phyloP scores from a whole-genome alignment of 2,113 vertebrate genomes.

The Daboia siamensis region DNA sequence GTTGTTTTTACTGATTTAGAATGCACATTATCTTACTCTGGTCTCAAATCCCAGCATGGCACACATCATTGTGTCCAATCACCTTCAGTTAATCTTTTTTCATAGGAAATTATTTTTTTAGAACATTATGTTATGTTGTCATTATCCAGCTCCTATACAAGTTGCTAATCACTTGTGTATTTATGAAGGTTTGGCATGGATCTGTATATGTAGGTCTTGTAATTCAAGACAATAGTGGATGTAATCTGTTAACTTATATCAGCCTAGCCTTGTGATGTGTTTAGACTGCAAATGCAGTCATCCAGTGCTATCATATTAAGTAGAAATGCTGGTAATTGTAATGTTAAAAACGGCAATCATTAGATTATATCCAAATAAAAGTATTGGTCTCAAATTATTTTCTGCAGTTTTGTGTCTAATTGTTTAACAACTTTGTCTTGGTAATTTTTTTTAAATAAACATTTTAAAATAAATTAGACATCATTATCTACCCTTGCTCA shows the following conservation, averaged over 20 bases:
- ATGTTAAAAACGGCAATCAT: background rate
- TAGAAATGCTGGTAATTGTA: background rate
- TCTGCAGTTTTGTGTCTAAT: background rate
- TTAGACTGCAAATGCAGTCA: background rate
- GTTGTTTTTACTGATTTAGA: background rate
- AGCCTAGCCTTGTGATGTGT: background rate
- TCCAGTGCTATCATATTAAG: background rate
- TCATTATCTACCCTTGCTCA: background rate
- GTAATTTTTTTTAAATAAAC: background rate
- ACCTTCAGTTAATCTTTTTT: background rate
- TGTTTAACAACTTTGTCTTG: background rate
- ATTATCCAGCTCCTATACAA: background rate
- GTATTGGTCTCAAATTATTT: background rate
- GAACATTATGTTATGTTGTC: background rate
- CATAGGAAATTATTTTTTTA: background rate
- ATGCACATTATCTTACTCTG: background rate
- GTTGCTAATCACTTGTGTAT: background rate
- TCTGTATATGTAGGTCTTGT: background rate
- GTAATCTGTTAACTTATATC: background rate
- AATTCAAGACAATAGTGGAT: background rate
- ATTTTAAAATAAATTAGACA: background rate
- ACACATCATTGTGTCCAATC: background rate
- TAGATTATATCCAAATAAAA: background rate
- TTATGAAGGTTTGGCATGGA: background rate
- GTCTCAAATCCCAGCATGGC: background rate